Evolutionary conservation across 2,113 vertebrate species (phyloP).

Genomic region (Acrocephalus arundinaceus): DNA sequence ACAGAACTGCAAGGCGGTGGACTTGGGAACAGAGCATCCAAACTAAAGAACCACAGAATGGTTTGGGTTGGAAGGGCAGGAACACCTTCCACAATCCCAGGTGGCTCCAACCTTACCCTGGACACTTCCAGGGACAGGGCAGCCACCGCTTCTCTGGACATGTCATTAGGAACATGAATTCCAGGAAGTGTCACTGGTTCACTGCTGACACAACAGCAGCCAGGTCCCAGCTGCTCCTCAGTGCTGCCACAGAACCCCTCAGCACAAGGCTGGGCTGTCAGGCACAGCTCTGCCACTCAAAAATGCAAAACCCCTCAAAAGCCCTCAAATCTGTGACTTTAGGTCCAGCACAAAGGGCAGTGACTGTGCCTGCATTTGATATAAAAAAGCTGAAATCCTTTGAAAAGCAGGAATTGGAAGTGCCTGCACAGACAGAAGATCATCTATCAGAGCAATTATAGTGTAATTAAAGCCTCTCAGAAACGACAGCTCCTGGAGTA

Average conservation of each 20-base stretch:
- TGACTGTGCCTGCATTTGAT: neutral
- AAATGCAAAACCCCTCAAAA: neutral
- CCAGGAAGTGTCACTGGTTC: neutral
- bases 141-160: neutral
- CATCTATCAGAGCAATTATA: slow-evolving; percentile 37
- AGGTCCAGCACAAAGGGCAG: neutral
- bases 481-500: slow-evolving; percentile 11
- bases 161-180: neutral
- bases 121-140: neutral
- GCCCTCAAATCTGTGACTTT: neutral
- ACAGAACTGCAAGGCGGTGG: neutral
- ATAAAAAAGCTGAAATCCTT: neutral
- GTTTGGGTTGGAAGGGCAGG: neutral
- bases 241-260: neutral
- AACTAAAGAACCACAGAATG: too few species aligned
- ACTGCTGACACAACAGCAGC: fast-evolving
- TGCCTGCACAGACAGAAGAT: slow-evolving; percentile 44
- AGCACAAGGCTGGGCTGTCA: neutral
- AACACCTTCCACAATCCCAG: neutral
- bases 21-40: neutral
- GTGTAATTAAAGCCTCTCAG: slow-evolving; percentile 56
- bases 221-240: neutral
- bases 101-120: neutral
- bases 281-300: neutral
- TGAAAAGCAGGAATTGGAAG: slow-evolving; percentile 8